These are phyloP conservation scores for Chaenogobius annularis DNA, from an alignment of 2,113 vertebrate species.

Conservation along the genomic window DNA sequence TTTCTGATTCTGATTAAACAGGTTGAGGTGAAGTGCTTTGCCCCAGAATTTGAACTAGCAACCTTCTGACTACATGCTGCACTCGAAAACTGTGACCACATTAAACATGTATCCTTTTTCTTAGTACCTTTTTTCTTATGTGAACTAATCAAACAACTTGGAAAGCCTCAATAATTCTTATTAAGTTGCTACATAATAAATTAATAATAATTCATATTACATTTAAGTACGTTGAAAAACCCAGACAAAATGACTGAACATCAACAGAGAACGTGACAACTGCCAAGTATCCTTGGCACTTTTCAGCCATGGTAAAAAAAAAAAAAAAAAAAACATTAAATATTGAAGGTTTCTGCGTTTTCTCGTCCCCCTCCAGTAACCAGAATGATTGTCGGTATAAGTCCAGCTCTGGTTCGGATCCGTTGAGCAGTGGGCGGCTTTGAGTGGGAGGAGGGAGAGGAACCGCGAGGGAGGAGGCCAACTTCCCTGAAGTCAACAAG, in stretches of 20 bases:
- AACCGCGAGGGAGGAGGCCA: slow-evolving; percentile 56
- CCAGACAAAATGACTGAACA: not conserved
- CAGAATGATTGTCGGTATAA: slow-evolving; percentile 26
- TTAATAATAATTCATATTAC: no score
- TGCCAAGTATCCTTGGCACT: not conserved
- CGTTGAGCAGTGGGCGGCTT: slow-evolving; percentile 38
- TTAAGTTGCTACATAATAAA: no score
- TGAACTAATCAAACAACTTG: no score
- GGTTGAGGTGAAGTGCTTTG: no score
- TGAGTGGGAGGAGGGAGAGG: slow-evolving; percentile 58
- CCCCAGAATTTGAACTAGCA: no score
- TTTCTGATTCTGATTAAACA: no score
- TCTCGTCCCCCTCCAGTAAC: slow-evolving; percentile 26
- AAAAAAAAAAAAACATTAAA: not conserved
- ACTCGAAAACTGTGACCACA: no score
- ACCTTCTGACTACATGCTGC: no score
- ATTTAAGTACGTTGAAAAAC: no score
- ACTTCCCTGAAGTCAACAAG: slow-evolving; percentile 42
- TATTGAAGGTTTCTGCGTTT: not conserved
- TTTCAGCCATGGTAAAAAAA: not conserved
- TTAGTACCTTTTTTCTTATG: no score
- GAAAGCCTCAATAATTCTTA: no score
- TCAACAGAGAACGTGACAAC: not conserved
- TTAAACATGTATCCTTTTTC: no score
- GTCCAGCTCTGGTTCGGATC: slow-evolving; percentile 33